A percentile compares a stretch with the other conserved stretches of the same genome.
phyloP scores from a whole-genome alignment of 2,797 vertebrate species.

The Antennarius maculatus region DNA sequence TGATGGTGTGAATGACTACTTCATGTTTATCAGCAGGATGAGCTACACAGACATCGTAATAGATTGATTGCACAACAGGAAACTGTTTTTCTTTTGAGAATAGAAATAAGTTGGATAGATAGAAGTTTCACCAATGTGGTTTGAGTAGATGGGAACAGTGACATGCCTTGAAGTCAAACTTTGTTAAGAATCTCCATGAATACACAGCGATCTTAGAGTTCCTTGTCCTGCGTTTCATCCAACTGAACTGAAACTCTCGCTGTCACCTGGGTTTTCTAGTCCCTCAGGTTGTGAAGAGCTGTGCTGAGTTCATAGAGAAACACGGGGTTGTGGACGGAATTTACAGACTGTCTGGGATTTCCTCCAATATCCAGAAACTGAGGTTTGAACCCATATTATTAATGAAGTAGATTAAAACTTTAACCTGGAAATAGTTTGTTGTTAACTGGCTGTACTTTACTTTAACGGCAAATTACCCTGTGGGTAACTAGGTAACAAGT shows the following conservation, averaged over 20 bases:
- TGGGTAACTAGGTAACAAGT: not conserved
- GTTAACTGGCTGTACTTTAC: not conserved
- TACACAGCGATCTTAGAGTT: not conserved
- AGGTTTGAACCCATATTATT: constrained; percentile 78
- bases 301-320: constrained; percentile 96
- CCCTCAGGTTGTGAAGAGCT: constrained; percentile 96
- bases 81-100: no score
- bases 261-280: constrained; percentile 75
- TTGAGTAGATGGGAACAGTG: constrained; percentile 19
- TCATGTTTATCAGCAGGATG: no score
- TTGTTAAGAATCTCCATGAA: not conserved
- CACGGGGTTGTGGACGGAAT: constrained; percentile 98
- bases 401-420: not conserved
- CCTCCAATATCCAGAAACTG: constrained; percentile 98
- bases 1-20: no score
- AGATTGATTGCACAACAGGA: no score
- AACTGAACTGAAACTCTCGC: not conserved
- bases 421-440: not conserved
- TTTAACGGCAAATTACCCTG: not conserved
- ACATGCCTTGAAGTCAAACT: not conserved
- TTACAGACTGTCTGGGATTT: constrained; percentile 95
- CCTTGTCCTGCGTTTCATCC: not conserved
- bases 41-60: no score
- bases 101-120: not conserved
- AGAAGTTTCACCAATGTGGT: no score